A percentile compares a stretch with the other conserved stretches of the same genome.
phyloP scores from a whole-genome alignment of 1,140 invertebrate species.

The Eupristina koningsbergeri region DNA sequence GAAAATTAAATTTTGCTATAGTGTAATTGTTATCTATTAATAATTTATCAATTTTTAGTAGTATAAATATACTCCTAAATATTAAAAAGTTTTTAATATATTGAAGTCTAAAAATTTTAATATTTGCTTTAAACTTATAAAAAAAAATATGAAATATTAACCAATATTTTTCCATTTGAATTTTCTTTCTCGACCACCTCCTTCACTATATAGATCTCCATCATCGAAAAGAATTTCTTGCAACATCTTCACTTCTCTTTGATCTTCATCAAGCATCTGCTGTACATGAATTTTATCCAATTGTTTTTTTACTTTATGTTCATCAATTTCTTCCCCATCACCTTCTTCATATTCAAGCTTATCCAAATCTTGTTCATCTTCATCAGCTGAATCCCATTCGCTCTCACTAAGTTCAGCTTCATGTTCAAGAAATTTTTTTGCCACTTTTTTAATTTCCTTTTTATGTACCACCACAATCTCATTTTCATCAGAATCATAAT shows the following conservation, averaged over 20 bases:
- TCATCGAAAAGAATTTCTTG: slow-evolving; percentile 90
- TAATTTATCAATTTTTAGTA: too few relatives aligned
- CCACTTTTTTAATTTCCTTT: slow-evolving; percentile 73
- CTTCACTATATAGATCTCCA: slow-evolving; percentile 85
- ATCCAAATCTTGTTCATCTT: slow-evolving; percentile 83
- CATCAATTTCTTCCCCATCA: slow-evolving; percentile 84
- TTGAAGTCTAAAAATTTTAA: too few relatives aligned
- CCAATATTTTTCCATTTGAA: slow-evolving; percentile 88
- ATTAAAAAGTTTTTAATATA: too few relatives aligned
- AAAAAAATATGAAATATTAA: slow-evolving; percentile 60
- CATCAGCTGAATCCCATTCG: slow-evolving; percentile 84
- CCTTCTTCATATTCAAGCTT: slow-evolving; percentile 83
- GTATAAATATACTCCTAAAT: too few relatives aligned
- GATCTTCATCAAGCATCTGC: slow-evolving; percentile 86
- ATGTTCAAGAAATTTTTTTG: slow-evolving; percentile 83
- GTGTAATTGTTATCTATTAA: too few relatives aligned
- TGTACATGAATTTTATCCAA: slow-evolving; percentile 83
- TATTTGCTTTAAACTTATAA: not conserved
- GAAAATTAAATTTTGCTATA: too few relatives aligned
- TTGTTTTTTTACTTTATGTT: slow-evolving; percentile 77
- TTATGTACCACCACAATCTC: slow-evolving; percentile 75
- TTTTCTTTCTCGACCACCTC: slow-evolving; percentile 80
- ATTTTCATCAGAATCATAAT: slow-evolving; percentile 86
- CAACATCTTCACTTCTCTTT: slow-evolving; percentile 82
- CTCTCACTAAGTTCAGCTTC: slow-evolving; percentile 91